phyloP scores from a whole-genome alignment of 2,113 vertebrate species.

The Lycaon pictus region DNA sequence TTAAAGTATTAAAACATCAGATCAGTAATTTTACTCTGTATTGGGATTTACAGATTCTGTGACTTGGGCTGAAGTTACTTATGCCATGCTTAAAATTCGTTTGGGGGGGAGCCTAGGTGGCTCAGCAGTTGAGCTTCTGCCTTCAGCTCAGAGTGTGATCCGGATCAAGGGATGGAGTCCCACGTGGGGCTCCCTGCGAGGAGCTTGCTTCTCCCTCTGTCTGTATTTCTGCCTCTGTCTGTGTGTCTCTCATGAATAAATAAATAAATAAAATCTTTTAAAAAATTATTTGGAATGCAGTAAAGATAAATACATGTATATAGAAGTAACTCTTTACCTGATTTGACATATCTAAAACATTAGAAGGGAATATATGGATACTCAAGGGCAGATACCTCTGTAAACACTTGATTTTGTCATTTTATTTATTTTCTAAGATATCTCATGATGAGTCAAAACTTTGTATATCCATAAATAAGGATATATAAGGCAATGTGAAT shows the following conservation, averaged over 20 bases:
- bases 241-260: too few relatives aligned
- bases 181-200: too few relatives aligned
- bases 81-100: neutral
- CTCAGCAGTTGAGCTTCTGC: too few relatives aligned
- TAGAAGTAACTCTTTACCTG: neutral
- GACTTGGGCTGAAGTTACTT: neutral
- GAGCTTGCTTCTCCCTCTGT: too few relatives aligned
- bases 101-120: too few relatives aligned
- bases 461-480: conserved; percentile 43
- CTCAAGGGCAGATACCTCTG: neutral
- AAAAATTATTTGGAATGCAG: neutral
- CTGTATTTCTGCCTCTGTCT: too few relatives aligned
- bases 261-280: too few relatives aligned
- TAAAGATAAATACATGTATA: neutral
- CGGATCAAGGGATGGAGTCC: too few relatives aligned
- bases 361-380: neutral
- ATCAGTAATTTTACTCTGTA: neutral
- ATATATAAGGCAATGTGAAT: neutral
- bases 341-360: conserved; percentile 21
- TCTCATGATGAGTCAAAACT: neutral
- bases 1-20: neutral
- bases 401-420: neutral
- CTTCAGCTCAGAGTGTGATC: too few relatives aligned
- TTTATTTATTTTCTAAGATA: conserved; percentile 14
- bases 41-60: neutral